Evolutionary conservation across 2,113 vertebrate species (phyloP).

Genomic region (Phyllostomus discolor): DNA sequence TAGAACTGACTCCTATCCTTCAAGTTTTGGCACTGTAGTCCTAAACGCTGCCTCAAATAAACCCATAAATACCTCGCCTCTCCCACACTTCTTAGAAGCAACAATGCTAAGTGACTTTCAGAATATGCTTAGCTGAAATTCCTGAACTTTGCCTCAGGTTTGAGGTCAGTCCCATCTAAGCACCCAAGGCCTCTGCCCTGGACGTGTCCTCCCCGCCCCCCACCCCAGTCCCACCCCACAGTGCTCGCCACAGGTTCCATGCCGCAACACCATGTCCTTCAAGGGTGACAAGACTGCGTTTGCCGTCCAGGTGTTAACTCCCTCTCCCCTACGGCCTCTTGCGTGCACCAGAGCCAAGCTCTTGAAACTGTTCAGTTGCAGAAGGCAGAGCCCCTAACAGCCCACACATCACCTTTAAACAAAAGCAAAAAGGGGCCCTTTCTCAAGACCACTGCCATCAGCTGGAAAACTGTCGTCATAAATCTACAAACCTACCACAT

Average conservation of each 20-base stretch:
- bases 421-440: not conserved
- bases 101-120: not conserved
- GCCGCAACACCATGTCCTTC: not conserved
- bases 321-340: not conserved
- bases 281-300: not conserved
- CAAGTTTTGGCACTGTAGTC: not conserved
- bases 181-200: no score
- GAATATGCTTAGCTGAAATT: not conserved
- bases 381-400: not conserved
- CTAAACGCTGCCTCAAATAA: not conserved
- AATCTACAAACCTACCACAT: not conserved
- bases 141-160: not conserved
- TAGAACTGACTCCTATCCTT: not conserved
- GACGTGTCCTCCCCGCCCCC: not conserved
- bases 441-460: not conserved
- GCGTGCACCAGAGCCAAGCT: not conserved
- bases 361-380: not conserved
- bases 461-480: not conserved
- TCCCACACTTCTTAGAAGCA: not conserved
- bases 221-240: rapidly evolving
- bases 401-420: not conserved
- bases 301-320: not conserved
- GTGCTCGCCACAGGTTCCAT: not conserved
- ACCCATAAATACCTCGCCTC: not conserved
- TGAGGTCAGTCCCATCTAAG: not conserved